Base-by-base conservation (phyloP, 2,888 invertebrate genomes). In the Epinotia ramella region DNA sequence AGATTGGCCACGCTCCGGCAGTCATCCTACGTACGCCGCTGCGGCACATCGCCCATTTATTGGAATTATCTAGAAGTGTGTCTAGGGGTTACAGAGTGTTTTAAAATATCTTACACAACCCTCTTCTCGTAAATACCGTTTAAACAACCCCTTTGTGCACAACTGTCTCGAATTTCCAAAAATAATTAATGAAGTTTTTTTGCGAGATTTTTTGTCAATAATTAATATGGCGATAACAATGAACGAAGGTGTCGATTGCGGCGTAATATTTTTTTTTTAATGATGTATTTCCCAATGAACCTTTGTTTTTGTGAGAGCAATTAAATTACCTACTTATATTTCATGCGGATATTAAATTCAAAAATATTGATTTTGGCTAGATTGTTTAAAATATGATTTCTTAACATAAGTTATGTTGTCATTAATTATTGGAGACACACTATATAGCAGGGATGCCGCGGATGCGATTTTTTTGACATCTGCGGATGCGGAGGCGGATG, bases 111-210 rank as follows among this genome's bases (percentile, higher is more conserved):
- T 77, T 72, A 73, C 79, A 80, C 81, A 80, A 73, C 70, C 67
- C 60, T 72, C 44, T 49, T 49, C n/a, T 44, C 65, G 18, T 28
- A 49, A 73, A 73, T 80, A 81, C 80, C 79, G 79, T 78, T 82
- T 79, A 79, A 80, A 82, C 80, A 81, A 81, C 83, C 87, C 89
- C 87, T 90, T 91, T 89, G 87, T 88, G 82, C 85, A 89, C 91
- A 93, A 92, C 86, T 88, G 87, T 94, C 91, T 94, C 93, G 83
- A 87, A 89, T 94, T 92, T 84, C 90, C 90, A 91, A 88, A 89
- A 91, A 88, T 88, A 90, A 89, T 89, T 86, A 88, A 86, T 88
- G 81, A 81, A 81, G 83, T 87, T 90, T 89, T 86, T 84, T 81
- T 82, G 44, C 53, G 49, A 60, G 53, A 78, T 83, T 84, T 87